Base-by-base conservation (phyloP, 2,113 vertebrate genomes). In the Eonycteris spelaea region DNA sequence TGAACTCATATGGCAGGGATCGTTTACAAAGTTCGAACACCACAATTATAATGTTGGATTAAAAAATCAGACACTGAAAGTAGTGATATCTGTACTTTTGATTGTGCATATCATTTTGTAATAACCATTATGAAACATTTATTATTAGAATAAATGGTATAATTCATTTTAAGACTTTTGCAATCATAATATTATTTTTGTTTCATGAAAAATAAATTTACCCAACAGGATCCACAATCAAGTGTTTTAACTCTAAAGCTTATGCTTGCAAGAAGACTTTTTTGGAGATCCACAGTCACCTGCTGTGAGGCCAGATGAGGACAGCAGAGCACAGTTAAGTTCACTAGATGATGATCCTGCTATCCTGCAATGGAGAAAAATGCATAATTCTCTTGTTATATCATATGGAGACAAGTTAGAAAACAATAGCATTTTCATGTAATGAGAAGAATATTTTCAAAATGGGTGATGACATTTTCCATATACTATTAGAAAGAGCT, bases 231-330 rank as follows among this genome's bases (percentile, higher is more conserved):
- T 71, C 19, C 38, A 35, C n/a, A 26, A 1, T 61, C 35, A 45
- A n/a, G 0, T n/a, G n/a, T n/a, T 63, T 86, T 70, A 57, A 48
- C n/a, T 14, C 19, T 4, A 16, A 70, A 78, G 3, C 18, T 71
- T 53, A 26, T 18, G 21, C 26, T 94, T 78, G 63, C 94, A 95
- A 0, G 0, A n/a, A n/a, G n/a, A n/a, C n/a, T n/a, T n/a, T 6
- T 78, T 33, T 43, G 6, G 5, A 43, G 15, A 0, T 26, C 0
- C 3, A 57, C 82, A 95, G 2, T 0, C 5, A 0, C 6, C 7
- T 83, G 86, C 2, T 5, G 0, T 5, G 38, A 90, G 18, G 3
- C 4, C 24, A 22, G 1, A 0, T 6, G 0, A 0, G 9, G 1
- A 0, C 12, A 93, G 43, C 51, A 77, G 1, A 24, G 12, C 77